Conservation (phyloP, 1,140 invertebrate genomes). For the Atta texana region DNA sequence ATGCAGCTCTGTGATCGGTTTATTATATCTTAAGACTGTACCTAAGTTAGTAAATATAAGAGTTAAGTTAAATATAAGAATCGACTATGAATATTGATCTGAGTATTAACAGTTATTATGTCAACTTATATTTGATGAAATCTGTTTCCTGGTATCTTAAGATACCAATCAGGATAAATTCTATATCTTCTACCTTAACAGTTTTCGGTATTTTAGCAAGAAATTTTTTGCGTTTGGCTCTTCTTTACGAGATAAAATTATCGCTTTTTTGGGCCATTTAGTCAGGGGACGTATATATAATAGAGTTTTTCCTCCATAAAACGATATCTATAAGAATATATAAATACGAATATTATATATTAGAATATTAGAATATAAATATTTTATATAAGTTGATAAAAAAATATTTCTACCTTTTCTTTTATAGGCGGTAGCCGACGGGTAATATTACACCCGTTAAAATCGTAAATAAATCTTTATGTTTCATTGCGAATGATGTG, state of each 20-base stretch:
- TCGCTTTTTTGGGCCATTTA: slow-evolving; percentile 79
- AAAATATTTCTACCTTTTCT: slow-evolving; percentile 81
- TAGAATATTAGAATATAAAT: neutral
- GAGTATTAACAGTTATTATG: neutral
- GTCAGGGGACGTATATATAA: slow-evolving; percentile 71
- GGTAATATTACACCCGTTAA: slow-evolving; percentile 72
- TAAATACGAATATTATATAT: slow-evolving; percentile 13
- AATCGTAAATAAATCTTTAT: slow-evolving; percentile 78
- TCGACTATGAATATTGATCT: neutral
- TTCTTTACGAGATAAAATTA: slow-evolving; percentile 82
- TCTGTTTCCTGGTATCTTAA: slow-evolving; percentile 83
- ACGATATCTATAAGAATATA: slow-evolving; percentile 82
- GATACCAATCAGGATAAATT: slow-evolving; percentile 85
- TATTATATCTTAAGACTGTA: no score
- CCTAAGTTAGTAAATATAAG: no score
- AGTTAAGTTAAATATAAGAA: no score
- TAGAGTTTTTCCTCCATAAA: slow-evolving; percentile 81
- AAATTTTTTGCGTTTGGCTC: slow-evolving; percentile 82
- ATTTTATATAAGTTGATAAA: slow-evolving; percentile 5
- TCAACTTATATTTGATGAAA: slow-evolving; percentile 70
- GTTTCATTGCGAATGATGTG: slow-evolving; percentile 18
- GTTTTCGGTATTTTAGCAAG: slow-evolving; percentile 78
- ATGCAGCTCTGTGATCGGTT: no score
- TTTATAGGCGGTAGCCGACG: slow-evolving; percentile 81
- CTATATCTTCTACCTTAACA: slow-evolving; percentile 82